Evolutionary conservation across 2,797 vertebrate genomes (phyloP).

Genomic region (Tadarida brasiliensis): DNA sequence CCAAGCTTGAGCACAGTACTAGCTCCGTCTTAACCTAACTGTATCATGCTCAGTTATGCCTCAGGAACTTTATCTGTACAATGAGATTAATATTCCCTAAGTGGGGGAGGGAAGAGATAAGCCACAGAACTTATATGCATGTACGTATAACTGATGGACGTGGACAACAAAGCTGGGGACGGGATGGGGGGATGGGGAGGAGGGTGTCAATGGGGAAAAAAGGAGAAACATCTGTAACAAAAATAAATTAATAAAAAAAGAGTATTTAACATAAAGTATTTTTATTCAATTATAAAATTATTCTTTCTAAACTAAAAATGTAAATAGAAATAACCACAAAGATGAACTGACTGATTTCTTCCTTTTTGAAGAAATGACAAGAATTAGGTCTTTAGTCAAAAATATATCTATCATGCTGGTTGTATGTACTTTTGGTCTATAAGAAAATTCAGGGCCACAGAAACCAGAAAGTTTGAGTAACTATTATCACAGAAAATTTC

Average conservation of each 20-base stretch:
- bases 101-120: no score
- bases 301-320: constrained; percentile 52
- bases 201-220: no score
- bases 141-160: no score
- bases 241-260: no score
- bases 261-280: not conserved
- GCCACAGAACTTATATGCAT: no score
- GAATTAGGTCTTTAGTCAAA: not conserved
- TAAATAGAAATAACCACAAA: constrained; percentile 46
- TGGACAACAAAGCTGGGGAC: no score
- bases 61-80: constrained; percentile 37
- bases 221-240: no score
- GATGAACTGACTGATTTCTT: not conserved
- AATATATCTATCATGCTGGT: not conserved
- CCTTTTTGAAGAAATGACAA: not conserved
- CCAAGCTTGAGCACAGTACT: not conserved
- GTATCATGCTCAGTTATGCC: not conserved
- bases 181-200: no score
- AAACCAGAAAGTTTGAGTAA: not conserved
- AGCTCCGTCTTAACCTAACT: constrained; percentile 17
- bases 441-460: not conserved
- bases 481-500: not conserved
- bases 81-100: not conserved
- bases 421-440: not conserved
- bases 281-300: constrained; percentile 23